Evolutionary conservation across 2,113 vertebrate genomes (phyloP), one percentile per base, ranked within the genome.

Genomic region (Hemibates koningsi): DNA sequence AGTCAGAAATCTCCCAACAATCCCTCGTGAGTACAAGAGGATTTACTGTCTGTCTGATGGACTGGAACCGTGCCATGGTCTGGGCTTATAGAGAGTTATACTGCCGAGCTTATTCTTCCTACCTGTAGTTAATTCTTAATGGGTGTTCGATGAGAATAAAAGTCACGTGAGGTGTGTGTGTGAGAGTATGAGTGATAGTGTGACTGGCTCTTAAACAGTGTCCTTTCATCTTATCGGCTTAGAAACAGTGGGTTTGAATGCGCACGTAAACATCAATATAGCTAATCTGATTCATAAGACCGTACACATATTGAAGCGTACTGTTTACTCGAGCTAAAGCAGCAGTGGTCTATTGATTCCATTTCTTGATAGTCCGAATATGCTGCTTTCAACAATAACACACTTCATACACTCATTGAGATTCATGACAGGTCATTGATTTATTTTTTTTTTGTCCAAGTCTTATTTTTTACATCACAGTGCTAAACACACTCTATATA

Each of bases 1-100:
- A 82, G 76, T 81, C 41, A 29, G 71, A 84, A 84, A 82, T 87
- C 89, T 92, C 78, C 66, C 27, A 45, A 34, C 86, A 84, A 88
- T 87, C 76, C 80, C 76, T 63, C 5, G 16, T 66, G 80, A 86
- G 82, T 85, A 89, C 83, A 84, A 86, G 53, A 85, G 86, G 88
- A 90, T 89, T 92, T 91, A 90, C 90, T 84, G 86, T 90, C 83
- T 88, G 76, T 34, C 84, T 91, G 83, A 90, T 80, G 83, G 91
- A 93, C 90, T 92, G 84, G 52, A 86, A 90, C 78, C 19, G 13
- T 81, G 87, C 82, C 78, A 59, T 24, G 78, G 82, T 84, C 80
- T 17, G 16, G 66, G 76, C 84, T 92, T 89, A 90, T 68, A 79
- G 57, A 90, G 61, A 53, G 73, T 48, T 85, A 86, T 86, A 63